A percentile compares a stretch with the other conserved stretches of the same genome.
phyloP scores from a whole-genome alignment of 2,888 invertebrate genomes.

The Rhingia rostrata region DNA sequence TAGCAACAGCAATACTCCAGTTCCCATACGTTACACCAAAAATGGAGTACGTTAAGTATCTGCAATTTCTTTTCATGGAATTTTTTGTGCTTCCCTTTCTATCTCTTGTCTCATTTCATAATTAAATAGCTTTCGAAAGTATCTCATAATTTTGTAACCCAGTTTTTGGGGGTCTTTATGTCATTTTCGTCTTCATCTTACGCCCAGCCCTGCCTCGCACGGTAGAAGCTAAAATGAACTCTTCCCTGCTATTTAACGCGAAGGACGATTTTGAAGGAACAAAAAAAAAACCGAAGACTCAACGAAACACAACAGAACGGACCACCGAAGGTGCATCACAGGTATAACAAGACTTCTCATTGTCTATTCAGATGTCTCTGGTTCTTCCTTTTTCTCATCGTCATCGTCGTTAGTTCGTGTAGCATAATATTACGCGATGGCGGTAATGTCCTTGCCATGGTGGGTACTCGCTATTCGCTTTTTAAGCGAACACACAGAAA shows the following conservation, averaged over 20 bases:
- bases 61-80: constrained; percentile 61
- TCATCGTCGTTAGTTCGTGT: constrained; percentile 15
- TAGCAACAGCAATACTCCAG: constrained; percentile 60
- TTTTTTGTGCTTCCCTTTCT: constrained; percentile 1
- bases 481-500: constrained; percentile 34
- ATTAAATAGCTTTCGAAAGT: constrained; percentile 73
- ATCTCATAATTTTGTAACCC: constrained; percentile 73
- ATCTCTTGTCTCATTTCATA: constrained; percentile 56
- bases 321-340: constrained; percentile 58
- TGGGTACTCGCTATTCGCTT: constrained; percentile 15
- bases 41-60: constrained; percentile 66
- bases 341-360: constrained; percentile 70
- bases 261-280: constrained; percentile 39
- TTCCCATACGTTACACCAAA: constrained; percentile 67
- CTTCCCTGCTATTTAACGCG: constrained; percentile 46
- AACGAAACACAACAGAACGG: constrained; percentile 29
- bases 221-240: constrained; percentile 48
- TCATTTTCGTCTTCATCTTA: constrained; percentile 41
- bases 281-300: constrained; percentile 9
- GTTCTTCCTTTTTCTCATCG: background rate
- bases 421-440: constrained; percentile 45
- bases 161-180: constrained; percentile 68
- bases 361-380: constrained; percentile 68
- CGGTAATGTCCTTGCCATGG: constrained; percentile 63
- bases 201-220: background rate